Conservation (phyloP, 2,888 invertebrate genomes). For the Neuroscelio doddi region DNA sequence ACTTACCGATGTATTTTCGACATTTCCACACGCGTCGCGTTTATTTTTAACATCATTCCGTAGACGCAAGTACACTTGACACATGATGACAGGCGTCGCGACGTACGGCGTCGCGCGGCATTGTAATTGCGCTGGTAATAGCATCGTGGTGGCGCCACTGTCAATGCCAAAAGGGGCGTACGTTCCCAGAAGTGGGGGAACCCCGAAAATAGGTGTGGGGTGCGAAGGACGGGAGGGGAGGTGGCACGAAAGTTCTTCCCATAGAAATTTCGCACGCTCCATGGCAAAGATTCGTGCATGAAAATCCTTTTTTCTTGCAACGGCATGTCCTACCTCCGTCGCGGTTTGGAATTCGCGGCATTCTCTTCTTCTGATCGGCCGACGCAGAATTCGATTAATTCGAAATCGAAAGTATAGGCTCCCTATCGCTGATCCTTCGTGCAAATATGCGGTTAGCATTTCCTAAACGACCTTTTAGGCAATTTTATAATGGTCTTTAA, state of each 20-base stretch:
- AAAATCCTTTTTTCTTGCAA: conserved; percentile 45
- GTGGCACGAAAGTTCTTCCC: conserved; percentile 24
- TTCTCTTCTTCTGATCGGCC: conserved; percentile 41
- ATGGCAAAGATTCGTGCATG: conserved; percentile 16
- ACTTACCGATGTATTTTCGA: conserved; percentile 48
- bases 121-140: conserved; percentile 11
- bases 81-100: conserved; percentile 35
- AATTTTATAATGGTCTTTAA: neutral
- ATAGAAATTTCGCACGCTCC: conserved; percentile 48
- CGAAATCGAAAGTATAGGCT: conserved; percentile 42
- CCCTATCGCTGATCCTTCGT: conserved; percentile 1
- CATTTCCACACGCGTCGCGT: conserved; percentile 19
- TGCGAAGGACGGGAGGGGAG: conserved; percentile 20
- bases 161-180: conserved; percentile 32
- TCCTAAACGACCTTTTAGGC: neutral
- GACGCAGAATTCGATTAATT: conserved; percentile 42
- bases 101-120: conserved; percentile 42
- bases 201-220: conserved; percentile 35
- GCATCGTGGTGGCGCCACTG: conserved; percentile 36
- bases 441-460: conserved; percentile 1
- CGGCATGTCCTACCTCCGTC: conserved; percentile 16
- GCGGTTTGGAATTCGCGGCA: conserved; percentile 37
- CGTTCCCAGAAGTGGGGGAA: conserved; percentile 8
- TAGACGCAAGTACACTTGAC: conserved; percentile 33
- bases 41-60: conserved; percentile 44